phyloP scores from a whole-genome alignment of 2,888 invertebrate genomes.

The Periphyllus acericola region DNA sequence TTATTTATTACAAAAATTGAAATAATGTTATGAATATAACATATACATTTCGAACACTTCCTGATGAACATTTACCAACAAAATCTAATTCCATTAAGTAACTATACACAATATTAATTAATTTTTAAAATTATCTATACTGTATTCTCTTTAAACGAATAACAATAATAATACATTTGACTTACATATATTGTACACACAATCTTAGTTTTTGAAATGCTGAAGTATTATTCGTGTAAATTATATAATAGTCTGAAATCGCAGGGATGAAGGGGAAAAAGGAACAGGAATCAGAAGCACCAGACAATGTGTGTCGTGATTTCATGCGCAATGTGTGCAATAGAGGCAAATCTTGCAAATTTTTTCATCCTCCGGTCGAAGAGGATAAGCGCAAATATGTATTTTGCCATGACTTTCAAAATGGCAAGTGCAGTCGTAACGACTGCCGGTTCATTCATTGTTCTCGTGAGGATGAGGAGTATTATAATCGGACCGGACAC shows the following conservation, averaged over 20 bases:
- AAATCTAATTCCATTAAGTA: neutral
- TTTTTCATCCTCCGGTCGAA: constrained; percentile 63
- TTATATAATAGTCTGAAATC: constrained; percentile 49
- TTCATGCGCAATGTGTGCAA: constrained; percentile 72
- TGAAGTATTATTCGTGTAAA: constrained; percentile 14
- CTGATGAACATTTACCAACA: neutral
- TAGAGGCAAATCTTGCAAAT: constrained; percentile 67
- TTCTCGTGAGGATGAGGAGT: constrained; percentile 78
- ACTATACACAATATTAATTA: neutral
- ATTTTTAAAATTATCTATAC: neutral
- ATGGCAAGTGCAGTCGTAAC: constrained; percentile 77
- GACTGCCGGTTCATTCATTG: constrained; percentile 84
- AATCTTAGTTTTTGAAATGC: constrained; percentile 41
- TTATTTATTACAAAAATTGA: neutral
- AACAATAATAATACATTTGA: neutral
- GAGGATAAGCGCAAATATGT: constrained; percentile 67
- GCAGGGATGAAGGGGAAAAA: constrained; percentile 60
- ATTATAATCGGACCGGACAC: constrained; percentile 78
- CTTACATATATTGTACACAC: neutral
- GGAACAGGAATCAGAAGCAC: constrained; percentile 47
- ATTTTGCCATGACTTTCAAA: constrained; percentile 79
- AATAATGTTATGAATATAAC: neutral
- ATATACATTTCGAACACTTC: neutral
- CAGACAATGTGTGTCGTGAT: constrained; percentile 70
- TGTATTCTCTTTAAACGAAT: neutral